phyloP scores from a whole-genome alignment of 2,888 invertebrate species.

The Sinotaia quadrata region DNA sequence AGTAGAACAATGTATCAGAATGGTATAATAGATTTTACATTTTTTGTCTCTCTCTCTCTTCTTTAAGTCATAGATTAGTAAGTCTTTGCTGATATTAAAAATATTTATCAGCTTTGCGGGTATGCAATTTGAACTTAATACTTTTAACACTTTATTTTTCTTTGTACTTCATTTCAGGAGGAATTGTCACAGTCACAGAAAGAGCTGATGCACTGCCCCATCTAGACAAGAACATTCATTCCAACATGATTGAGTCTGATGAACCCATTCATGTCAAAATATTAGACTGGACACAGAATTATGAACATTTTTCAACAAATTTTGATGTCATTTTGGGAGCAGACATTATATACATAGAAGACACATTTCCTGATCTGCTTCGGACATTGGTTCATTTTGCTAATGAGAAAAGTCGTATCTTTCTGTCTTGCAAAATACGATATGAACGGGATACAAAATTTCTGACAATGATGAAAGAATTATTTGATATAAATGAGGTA shows the following conservation, averaged over 20 bases:
- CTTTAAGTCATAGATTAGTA: too few species aligned
- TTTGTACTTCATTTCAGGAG: slow-evolving; percentile 57
- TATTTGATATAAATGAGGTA: slow-evolving; percentile 53
- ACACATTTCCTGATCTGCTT: slow-evolving; percentile 64
- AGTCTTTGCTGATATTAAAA: too few species aligned
- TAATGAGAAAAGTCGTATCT: slow-evolving; percentile 44
- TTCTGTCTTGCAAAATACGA: slow-evolving; percentile 65
- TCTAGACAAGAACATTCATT: slow-evolving; percentile 47
- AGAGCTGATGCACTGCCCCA: slow-evolving; percentile 51
- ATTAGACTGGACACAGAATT: slow-evolving; percentile 65
- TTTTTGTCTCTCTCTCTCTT: too few species aligned
- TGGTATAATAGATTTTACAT: too few species aligned
- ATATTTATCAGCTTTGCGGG: too few species aligned
- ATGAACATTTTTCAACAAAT: slow-evolving; percentile 27
- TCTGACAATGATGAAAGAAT: slow-evolving; percentile 50
- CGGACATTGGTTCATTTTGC: slow-evolving; percentile 55
- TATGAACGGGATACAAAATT: slow-evolving; percentile 66
- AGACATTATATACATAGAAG: slow-evolving; percentile 71
- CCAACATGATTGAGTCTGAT: slow-evolving; percentile 40
- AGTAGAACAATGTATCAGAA: too few species aligned
- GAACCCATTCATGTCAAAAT: slow-evolving; percentile 40
- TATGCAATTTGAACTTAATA: too few species aligned
- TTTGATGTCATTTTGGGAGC: slow-evolving; percentile 70
- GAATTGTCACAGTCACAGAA: slow-evolving; percentile 62
- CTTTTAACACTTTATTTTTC: too few species aligned